Evolutionary conservation across 2,888 invertebrate species (phyloP).

Genomic region (Onchidella celtica): DNA sequence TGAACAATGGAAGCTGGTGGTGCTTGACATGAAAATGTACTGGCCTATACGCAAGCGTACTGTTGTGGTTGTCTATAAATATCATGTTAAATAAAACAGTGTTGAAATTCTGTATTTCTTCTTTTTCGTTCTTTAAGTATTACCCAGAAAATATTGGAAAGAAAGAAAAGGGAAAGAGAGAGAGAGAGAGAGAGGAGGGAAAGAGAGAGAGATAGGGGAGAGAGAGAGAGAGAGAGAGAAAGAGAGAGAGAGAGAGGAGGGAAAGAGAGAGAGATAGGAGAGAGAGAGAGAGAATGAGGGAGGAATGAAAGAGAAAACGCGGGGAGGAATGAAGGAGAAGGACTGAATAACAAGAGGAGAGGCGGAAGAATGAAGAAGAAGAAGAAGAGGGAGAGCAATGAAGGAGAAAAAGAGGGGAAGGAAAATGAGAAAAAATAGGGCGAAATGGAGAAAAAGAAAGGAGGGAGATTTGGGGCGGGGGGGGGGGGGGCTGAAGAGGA

Average conservation of each 20-base stretch:
- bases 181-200: not conserved
- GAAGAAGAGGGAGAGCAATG: constrained; percentile 13
- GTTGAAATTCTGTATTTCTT: too few relatives aligned
- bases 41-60: too few relatives aligned
- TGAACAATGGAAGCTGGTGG: too few relatives aligned
- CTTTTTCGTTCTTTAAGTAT: too few relatives aligned
- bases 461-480: too few relatives aligned
- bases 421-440: not conserved
- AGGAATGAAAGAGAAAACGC: not conserved
- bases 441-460: constrained; percentile 9
- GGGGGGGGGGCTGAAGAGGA: not conserved
- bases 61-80: too few relatives aligned
- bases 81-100: too few relatives aligned
- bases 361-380: not conserved
- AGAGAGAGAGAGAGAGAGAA: not conserved
- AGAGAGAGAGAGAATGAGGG: too few relatives aligned
- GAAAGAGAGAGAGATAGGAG: too few relatives aligned
- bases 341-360: not conserved
- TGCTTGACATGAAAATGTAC: too few relatives aligned
- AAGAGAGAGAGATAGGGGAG: too few relatives aligned
- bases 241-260: not conserved
- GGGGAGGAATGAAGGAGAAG: not conserved
- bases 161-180: not conserved
- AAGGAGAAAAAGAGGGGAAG: not conserved
- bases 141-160: too few relatives aligned